Conservation (phyloP, 2,888 invertebrate species). For the Parnassius mnemosyne region DNA sequence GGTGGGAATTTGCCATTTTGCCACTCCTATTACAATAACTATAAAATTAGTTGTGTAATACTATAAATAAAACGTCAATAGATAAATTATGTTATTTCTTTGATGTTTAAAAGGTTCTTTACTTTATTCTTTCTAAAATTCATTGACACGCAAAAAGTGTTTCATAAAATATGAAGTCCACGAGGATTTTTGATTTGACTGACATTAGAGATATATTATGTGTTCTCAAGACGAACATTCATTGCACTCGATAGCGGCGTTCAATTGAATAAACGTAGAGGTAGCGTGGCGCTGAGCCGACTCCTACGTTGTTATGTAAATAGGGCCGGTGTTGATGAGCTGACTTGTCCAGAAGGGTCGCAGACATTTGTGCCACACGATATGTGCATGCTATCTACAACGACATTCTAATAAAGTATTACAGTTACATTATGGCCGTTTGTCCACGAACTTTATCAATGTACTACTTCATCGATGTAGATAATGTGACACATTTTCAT, state of each 20-base stretch:
- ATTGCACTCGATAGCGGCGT: conserved; percentile 60
- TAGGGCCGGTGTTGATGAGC: conserved; percentile 38
- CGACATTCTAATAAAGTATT: neutral
- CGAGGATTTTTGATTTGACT: too few species aligned
- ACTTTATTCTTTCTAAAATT: too few species aligned
- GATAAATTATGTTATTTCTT: too few species aligned
- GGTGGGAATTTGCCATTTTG: too few species aligned
- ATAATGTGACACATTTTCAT: conserved; percentile 9
- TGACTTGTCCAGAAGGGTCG: conserved; percentile 37
- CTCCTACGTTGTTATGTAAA: conserved; percentile 63
- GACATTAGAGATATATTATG: conserved; percentile 1
- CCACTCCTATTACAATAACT: too few species aligned
- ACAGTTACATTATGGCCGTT: neutral
- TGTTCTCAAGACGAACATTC: conserved; percentile 58
- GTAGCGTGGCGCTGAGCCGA: conserved; percentile 51
- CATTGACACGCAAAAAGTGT: too few species aligned
- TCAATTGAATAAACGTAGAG: conserved; percentile 73
- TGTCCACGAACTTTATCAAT: conserved; percentile 5
- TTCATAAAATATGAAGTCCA: too few species aligned
- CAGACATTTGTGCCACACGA: conserved; percentile 8
- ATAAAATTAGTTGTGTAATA: too few species aligned
- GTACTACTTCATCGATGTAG: conserved; percentile 1
- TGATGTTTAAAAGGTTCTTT: too few species aligned
- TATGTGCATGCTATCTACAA: neutral
- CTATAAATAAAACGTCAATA: too few species aligned